Percentiles rank a stretch among this genome's conserved stretches.
Conservation (phyloP, 1,140 invertebrate species). For the Parasteatoda tepidariorum region DNA sequence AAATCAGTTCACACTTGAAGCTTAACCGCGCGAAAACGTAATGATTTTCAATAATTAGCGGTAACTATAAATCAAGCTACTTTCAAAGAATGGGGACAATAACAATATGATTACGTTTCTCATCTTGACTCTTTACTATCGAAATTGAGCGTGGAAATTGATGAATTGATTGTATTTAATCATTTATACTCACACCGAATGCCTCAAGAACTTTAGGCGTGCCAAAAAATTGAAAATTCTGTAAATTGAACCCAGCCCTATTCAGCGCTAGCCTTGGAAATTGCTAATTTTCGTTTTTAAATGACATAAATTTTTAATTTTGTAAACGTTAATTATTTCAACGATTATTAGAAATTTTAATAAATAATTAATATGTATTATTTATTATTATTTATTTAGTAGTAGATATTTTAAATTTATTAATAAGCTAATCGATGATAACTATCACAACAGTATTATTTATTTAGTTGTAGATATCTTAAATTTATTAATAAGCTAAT, state of each 20-base stretch:
- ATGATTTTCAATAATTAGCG: conserved; percentile 33
- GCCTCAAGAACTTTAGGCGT: conserved; percentile 46
- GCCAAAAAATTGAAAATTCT: not conserved
- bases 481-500: too few relatives aligned
- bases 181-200: conserved; percentile 21
- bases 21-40: not conserved
- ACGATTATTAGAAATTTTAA: too few relatives aligned
- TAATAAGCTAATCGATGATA: too few relatives aligned
- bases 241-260: not conserved
- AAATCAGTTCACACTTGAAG: conserved; percentile 7
- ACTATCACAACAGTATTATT: too few relatives aligned
- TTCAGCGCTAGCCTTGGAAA: not conserved
- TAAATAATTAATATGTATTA: too few relatives aligned
- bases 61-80: conserved; percentile 35
- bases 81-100: conserved; percentile 22
- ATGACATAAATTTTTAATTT: too few relatives aligned
- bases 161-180: conserved; percentile 27
- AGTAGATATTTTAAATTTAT: too few relatives aligned
- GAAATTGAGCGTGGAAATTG: conserved; percentile 37
- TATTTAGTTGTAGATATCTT: too few relatives aligned
- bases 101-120: conserved; percentile 11
- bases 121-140: not conserved
- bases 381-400: too few relatives aligned
- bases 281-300: not conserved
- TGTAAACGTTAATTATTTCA: too few relatives aligned